Conservation (phyloP, 1,140 invertebrate species). For the Parasteatoda tepidariorum region DNA sequence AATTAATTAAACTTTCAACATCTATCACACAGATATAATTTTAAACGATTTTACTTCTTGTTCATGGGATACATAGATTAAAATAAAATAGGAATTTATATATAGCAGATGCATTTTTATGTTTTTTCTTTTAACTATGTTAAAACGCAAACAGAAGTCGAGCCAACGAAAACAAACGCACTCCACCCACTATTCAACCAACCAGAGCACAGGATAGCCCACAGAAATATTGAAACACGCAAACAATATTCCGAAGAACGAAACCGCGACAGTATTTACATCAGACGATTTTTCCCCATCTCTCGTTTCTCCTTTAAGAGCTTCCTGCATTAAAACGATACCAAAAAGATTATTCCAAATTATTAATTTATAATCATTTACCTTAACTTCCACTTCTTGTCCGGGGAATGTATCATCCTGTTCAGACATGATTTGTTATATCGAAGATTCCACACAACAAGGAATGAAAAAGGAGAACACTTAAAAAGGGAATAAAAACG, state of each 20-base stretch:
- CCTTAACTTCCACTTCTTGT: slow-evolving; percentile 49
- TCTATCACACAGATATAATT: too few species aligned
- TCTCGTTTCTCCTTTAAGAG: background rate
- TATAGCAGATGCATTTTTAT: too few species aligned
- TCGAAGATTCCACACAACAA: slow-evolving; percentile 15
- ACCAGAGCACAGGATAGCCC: slow-evolving; percentile 50
- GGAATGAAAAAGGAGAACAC: slow-evolving; percentile 26
- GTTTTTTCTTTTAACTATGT: too few species aligned
- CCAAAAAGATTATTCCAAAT: slow-evolving; percentile 17
- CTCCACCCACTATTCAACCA: slow-evolving; percentile 44
- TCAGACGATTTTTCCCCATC: background rate
- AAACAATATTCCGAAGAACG: background rate
- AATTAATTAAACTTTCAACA: too few species aligned
- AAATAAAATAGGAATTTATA: too few species aligned
- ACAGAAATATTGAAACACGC: slow-evolving; percentile 37
- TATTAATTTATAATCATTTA: slow-evolving; percentile 13
- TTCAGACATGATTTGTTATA: slow-evolving; percentile 48
- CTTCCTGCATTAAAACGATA: background rate
- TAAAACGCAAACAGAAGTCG: slow-evolving; percentile 6
- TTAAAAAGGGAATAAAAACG: slow-evolving; percentile 42
- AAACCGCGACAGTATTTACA: background rate
- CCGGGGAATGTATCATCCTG: slow-evolving; percentile 61
- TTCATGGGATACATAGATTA: too few species aligned
- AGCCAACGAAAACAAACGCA: slow-evolving; percentile 29
- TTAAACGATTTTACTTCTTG: too few species aligned